Evolutionary conservation across 2,888 invertebrate species (phyloP), one percentile per base, ranked within the genome.

Genomic region (Thymelicus lineola): DNA sequence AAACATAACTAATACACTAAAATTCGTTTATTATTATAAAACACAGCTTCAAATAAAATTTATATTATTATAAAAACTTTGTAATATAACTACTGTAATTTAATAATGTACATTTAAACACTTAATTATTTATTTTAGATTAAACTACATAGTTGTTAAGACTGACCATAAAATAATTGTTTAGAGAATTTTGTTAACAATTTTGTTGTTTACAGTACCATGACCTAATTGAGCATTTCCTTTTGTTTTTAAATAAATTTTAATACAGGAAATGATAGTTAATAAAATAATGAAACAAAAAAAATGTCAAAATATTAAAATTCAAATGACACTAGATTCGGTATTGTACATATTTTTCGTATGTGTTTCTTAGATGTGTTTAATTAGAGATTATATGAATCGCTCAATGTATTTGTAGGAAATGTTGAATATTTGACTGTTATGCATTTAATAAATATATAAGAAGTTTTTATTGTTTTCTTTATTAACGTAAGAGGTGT

Each of bases 361-460:
- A 12, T 53, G 36, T 61, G 15, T 57, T 63, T 53, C 14, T 63
- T 14, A 14, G 7, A 60, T n/a, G 42, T 53, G 9, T 64, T 55
- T 36, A 62, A 50, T 48, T 42, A 55, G 36, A 38, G 55, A 64
- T 53, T 38, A 72, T 66, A 57, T 66, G 42, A 76, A 70, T 74
- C 75, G 80, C 80, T 79, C 79, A 83, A 82, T 70, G 73, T 76
- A 72, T 77, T 73, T 76, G 78, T 77, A 79, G 72, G 74, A 75
- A 81, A 82, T 85, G 80, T 87, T 86, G 77, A 81, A 80, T 79
- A 71, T 77, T 28, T 80, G 81, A 85, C 82, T 82, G 85, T 86
- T 86, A 86, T 79, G 88, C 89, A 90, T 90, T 90, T 90, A 90
- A 88, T 88, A 88, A 88, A 90, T 80, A 80, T 80, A 79, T 75